Evolutionary conservation across 2,797 vertebrate species (phyloP).

Genomic region (Fistularia tabacaria): DNA sequence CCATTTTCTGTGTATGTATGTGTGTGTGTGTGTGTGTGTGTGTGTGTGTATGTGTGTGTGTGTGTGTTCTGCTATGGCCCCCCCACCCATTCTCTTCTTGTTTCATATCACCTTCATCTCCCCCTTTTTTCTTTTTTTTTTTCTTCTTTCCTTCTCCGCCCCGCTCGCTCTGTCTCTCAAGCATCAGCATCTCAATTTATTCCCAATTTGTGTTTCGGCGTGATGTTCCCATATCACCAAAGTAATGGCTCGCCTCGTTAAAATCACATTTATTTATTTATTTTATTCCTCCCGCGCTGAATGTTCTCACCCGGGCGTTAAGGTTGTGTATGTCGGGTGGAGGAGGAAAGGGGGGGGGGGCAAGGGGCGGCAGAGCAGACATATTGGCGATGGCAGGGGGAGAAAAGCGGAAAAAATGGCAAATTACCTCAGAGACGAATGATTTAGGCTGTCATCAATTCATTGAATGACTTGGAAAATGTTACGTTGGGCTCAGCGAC

Average conservation of each 20-base stretch:
- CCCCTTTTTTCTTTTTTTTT: conserved; percentile 12
- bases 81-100: neutral
- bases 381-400: conserved; percentile 40
- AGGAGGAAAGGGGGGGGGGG: conserved; percentile 18
- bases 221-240: conserved; percentile 67
- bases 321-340: conserved; percentile 29
- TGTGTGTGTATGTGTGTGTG: too few species aligned
- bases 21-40: neutral
- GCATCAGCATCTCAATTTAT: conserved; percentile 70
- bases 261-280: conserved; percentile 73
- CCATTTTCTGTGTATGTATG: too few species aligned
- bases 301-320: conserved; percentile 56
- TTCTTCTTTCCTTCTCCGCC: neutral
- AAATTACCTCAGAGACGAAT: conserved; percentile 57
- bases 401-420: conserved; percentile 24
- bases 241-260: conserved; percentile 76
- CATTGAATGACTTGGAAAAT: conserved; percentile 54
- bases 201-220: conserved; percentile 69
- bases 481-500: conserved; percentile 59
- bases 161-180: conserved; percentile 39
- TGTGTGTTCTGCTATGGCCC: neutral
- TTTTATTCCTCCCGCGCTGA: conserved; percentile 59
- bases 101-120: conserved; percentile 10
- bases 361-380: conserved; percentile 40
- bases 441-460: conserved; percentile 56